Base-by-base conservation (phyloP, 2,797 vertebrate genomes). In the Takifugu ocellatus region DNA sequence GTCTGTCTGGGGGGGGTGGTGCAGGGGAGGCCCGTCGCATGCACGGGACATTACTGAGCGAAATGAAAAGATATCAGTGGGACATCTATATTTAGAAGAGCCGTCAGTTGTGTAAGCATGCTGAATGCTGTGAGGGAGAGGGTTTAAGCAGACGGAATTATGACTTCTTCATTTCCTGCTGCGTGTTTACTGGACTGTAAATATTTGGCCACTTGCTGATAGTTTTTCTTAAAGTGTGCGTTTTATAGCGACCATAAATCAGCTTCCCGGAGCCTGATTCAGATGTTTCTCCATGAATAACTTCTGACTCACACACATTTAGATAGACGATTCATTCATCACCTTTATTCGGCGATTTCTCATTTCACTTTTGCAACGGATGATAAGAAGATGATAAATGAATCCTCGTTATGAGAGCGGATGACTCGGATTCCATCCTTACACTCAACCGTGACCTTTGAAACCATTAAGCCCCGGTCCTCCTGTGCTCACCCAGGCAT, bases 401-500 rank as follows among this genome's bases (percentile, higher is more conserved):
- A 44, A 5, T 24, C 3, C 0, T 44, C 33, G 43, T 2, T 5
- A 5, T 25, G 21, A 27, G 33, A 11, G 24, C 15, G 5, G 27
- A 24, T 43, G 45, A 45, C n/a, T 53, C 47, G 4, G 8, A n/a
- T 25, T 25, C 21, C 25, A 42, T 3, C 1, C 5, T 25, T 2
- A 25, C 11, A 5, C 1, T 29, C 44, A 25, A 21, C 16, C 15
- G 21, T 21, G 25, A 52, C 48, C 44, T 16, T 29, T 53, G 29
- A 39, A 47, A 46, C 8, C 4, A 11, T 31, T 60, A n/a, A 67
- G 21, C 57, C 24, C 14, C 7, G 33, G 14, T 56, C 8, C 29
- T 15, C 25, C 33, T 16, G 3, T 42, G 33, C 21, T 31, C 43
- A 57, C 44, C 44, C 60, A 98, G 96, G 94, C 52, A 82, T 92